These are phyloP conservation scores for Brachypterus glaber DNA, from an alignment of 2,888 invertebrate genomes.

Conservation along the genomic window DNA sequence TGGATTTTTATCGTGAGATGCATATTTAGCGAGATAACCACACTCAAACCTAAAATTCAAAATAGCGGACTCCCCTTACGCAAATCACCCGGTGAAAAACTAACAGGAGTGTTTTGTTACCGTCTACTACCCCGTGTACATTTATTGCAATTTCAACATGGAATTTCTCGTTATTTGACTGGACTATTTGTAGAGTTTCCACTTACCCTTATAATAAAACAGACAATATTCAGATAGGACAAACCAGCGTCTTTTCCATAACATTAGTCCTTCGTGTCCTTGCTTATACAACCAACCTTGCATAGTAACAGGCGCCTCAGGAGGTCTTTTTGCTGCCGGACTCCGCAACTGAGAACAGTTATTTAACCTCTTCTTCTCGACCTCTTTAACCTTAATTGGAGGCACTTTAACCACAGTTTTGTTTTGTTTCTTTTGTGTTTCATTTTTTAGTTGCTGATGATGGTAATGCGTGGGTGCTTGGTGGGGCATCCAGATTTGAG, in stretches of 20 bases:
- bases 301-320: constrained; percentile 75
- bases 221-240: constrained; percentile 88
- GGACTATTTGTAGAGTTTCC: no score
- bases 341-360: constrained; percentile 52
- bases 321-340: constrained; percentile 73
- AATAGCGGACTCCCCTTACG: no score
- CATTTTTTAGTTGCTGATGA: constrained; percentile 27
- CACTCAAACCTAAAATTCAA: no score
- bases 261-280: constrained; percentile 85
- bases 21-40: no score
- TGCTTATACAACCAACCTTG: constrained; percentile 89
- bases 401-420: constrained; percentile 10
- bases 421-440: constrained; percentile 8
- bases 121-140: no score
- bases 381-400: constrained; percentile 25
- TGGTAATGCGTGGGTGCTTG: constrained; percentile 34
- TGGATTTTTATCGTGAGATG: no score
- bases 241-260: constrained; percentile 93
- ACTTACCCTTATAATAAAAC: constrained; percentile 86
- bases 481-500: constrained; percentile 34
- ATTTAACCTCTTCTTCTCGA: constrained; percentile 24
- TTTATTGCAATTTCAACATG: no score
- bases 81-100: no score
- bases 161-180: no score
- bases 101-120: no score